phyloP scores from a whole-genome alignment of 1,140 invertebrate genomes.

The Calliphora vicina region DNA sequence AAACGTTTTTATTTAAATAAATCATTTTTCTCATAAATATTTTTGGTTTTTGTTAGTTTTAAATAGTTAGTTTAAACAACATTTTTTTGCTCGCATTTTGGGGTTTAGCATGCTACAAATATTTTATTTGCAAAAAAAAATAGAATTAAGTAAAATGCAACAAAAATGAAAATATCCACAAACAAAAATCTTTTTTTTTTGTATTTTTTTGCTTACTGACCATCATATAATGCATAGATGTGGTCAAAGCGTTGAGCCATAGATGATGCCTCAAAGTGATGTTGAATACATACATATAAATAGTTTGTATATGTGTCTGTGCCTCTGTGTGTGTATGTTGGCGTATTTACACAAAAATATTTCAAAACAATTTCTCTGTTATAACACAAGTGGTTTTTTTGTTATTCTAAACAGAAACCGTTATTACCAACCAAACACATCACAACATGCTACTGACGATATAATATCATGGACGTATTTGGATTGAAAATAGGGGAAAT shows the following conservation, averaged over 20 bases:
- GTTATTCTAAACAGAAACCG: constrained; percentile 11
- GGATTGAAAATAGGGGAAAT: too few species aligned
- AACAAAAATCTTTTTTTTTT: constrained; percentile 7
- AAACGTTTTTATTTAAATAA: neutral
- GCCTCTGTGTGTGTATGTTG: neutral
- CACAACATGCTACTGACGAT: neutral
- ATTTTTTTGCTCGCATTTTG: neutral
- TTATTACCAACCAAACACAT: neutral
- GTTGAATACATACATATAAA: neutral
- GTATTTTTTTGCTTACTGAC: neutral
- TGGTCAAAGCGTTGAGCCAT: constrained; percentile 26
- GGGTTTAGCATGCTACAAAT: neutral
- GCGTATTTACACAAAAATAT: neutral
- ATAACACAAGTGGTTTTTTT: constrained; percentile 14
- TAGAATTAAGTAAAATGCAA: neutral
- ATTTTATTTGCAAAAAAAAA: neutral
- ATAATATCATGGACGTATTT: too few species aligned
- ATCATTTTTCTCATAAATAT: neutral
- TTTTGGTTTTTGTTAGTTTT: neutral
- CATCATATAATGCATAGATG: constrained; percentile 28
- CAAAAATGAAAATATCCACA: neutral
- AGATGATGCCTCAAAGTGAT: constrained; percentile 23
- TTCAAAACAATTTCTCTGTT: constrained; percentile 33
- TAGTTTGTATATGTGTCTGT: neutral
- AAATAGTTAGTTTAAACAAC: neutral